Evolutionary conservation across 2,888 invertebrate species (phyloP).

Genomic region (Lasioglossum pauxillum): DNA sequence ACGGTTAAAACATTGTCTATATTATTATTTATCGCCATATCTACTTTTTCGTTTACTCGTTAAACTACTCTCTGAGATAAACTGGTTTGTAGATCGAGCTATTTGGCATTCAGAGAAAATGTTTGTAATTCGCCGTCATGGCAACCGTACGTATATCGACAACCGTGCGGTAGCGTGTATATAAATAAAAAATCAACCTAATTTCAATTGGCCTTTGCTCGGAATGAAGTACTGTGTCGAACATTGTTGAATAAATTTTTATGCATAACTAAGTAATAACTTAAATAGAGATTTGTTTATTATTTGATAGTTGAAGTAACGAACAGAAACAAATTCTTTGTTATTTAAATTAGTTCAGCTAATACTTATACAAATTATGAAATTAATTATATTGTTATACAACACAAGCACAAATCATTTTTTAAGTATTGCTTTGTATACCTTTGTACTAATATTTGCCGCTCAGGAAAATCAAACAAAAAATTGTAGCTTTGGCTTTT

Average conservation of each 20-base stretch:
- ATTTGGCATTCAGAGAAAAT: not conserved
- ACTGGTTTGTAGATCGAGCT: constrained; percentile 5
- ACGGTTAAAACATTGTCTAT: constrained; percentile 88
- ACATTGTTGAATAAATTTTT: not conserved
- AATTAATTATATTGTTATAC: too few species aligned
- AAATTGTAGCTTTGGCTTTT: too few species aligned
- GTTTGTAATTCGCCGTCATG: constrained; percentile 59
- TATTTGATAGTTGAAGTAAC: not conserved
- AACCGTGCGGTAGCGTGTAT: not conserved
- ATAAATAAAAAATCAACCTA: not conserved
- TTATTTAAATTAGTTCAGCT: too few species aligned
- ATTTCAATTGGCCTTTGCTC: not conserved
- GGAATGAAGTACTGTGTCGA: not conserved
- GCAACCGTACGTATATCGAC: constrained; percentile 43
- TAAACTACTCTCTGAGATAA: constrained; percentile 20
- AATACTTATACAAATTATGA: too few species aligned
- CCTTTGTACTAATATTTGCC: too few species aligned
- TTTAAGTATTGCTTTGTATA: too few species aligned
- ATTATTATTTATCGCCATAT: constrained; percentile 83
- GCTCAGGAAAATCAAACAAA: too few species aligned
- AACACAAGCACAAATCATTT: too few species aligned
- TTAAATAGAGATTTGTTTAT: not conserved
- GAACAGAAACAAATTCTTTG: not conserved
- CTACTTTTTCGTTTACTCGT: constrained; percentile 11
- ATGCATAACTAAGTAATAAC: too few species aligned